These are phyloP conservation scores for Ictalurus furcatus DNA, from an alignment of 2,113 vertebrate genomes.

Conservation along the genomic window DNA sequence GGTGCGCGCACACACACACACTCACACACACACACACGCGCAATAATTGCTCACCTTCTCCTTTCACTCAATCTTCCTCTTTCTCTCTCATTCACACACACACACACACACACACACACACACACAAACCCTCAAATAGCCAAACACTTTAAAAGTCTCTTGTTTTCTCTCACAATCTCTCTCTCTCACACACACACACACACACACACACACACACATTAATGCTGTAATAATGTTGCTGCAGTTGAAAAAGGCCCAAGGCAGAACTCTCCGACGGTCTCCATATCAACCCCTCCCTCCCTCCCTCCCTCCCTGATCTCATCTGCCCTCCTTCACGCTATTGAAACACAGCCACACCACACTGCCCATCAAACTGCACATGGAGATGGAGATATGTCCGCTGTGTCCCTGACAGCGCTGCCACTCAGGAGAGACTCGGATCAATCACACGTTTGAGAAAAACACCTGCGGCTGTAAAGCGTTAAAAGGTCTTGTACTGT, in stretches of 20 bases:
- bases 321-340: constrained; percentile 10
- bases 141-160: background rate
- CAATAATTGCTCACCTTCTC: background rate
- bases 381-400: background rate
- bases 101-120: background rate
- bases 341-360: background rate
- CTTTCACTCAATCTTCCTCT: background rate
- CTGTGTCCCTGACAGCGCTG: background rate
- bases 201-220: background rate
- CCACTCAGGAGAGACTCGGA: constrained; percentile 5
- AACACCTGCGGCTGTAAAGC: background rate
- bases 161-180: background rate
- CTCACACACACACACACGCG: constrained; percentile 10
- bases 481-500: background rate
- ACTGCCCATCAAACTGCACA: background rate
- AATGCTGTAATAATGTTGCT: background rate
- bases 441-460: background rate
- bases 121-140: background rate
- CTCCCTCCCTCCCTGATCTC: background rate
- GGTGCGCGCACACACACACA: background rate
- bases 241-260: background rate
- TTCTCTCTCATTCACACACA: background rate
- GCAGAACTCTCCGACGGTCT: background rate
- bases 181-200: background rate
- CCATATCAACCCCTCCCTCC: constrained; percentile 13